Conservation (phyloP, 2,113 vertebrate species). For the Dascyllus trimaculatus region DNA sequence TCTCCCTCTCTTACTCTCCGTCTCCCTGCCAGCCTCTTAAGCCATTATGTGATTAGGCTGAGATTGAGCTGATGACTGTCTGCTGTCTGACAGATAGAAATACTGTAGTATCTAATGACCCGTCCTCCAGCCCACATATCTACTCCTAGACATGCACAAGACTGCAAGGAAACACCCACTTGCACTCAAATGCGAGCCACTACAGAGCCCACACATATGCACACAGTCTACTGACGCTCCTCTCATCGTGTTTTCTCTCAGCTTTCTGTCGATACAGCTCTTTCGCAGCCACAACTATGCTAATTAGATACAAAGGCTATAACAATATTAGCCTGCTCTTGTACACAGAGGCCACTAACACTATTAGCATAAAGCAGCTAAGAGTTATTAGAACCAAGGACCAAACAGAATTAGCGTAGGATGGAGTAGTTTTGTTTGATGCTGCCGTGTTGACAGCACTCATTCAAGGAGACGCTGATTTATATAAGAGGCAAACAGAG, state of each 20-base stretch:
- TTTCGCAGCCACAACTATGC: slow-evolving; percentile 37
- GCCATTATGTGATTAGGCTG: slow-evolving; percentile 65
- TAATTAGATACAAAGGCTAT: slow-evolving; percentile 58
- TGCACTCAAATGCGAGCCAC: neutral
- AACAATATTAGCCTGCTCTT: slow-evolving; percentile 42
- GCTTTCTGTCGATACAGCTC: slow-evolving; percentile 49
- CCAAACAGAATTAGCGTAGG: slow-evolving; percentile 36
- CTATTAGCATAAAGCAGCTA: slow-evolving; percentile 36
- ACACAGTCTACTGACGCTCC: slow-evolving; percentile 28
- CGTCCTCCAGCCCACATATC: slow-evolving; percentile 26
- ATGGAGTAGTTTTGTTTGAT: slow-evolving; percentile 23
- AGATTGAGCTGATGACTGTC: slow-evolving; percentile 55
- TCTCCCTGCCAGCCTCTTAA: slow-evolving; percentile 43
- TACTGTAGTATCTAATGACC: slow-evolving; percentile 54
- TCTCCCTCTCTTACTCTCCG: slow-evolving; percentile 18
- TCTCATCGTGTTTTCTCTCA: slow-evolving; percentile 49
- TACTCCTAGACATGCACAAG: slow-evolving; percentile 15
- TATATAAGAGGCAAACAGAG: neutral
- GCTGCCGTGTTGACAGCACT: slow-evolving; percentile 23
- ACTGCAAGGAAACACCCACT: slow-evolving; percentile 31
- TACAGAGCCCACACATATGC: neutral
- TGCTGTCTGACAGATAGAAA: slow-evolving; percentile 62
- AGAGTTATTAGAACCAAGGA: slow-evolving; percentile 27
- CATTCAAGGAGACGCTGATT: slow-evolving; percentile 39
- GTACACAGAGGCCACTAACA: slow-evolving; percentile 24